Evolutionary conservation across 2,113 vertebrate genomes (phyloP).

Genomic region (Danio rerio): DNA sequence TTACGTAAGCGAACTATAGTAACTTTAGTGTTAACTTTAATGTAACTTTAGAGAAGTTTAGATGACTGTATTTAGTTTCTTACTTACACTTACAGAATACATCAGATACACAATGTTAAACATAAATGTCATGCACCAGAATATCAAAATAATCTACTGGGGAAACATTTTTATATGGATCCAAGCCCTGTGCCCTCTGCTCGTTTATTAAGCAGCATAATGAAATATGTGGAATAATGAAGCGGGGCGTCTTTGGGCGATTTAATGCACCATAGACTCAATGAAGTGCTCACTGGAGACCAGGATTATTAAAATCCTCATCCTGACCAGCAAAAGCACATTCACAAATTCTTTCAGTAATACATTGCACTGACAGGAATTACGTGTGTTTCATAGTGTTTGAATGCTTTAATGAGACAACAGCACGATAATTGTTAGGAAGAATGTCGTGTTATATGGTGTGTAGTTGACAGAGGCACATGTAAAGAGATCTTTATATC

Average conservation of each 20-base stretch:
- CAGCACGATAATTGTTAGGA: constrained; percentile 41
- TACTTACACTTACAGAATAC: too few species aligned
- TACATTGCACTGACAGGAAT: constrained; percentile 52
- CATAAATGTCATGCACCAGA: neutral
- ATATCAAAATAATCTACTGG: neutral
- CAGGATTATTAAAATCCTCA: neutral
- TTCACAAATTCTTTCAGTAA: constrained; percentile 7
- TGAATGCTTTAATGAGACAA: constrained; percentile 27
- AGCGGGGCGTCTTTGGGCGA: neutral
- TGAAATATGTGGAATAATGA: neutral
- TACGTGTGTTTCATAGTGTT: constrained; percentile 48
- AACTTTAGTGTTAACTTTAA: too few species aligned
- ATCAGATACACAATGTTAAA: neutral
- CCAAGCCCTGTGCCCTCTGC: neutral
- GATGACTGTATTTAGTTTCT: too few species aligned
- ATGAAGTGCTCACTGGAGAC: constrained; percentile 18
- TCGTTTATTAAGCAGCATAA: constrained; percentile 3
- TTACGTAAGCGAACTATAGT: too few species aligned
- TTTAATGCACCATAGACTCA: constrained; percentile 6
- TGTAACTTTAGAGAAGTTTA: too few species aligned
- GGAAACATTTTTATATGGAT: neutral
- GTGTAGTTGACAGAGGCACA: constrained; percentile 32
- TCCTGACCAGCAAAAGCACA: neutral
- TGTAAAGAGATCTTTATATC: constrained; percentile 41
- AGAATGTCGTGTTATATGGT: constrained; percentile 53